Base-by-base conservation (phyloP, 2,888 invertebrate genomes). In the Scaptomyza polygonia region DNA sequence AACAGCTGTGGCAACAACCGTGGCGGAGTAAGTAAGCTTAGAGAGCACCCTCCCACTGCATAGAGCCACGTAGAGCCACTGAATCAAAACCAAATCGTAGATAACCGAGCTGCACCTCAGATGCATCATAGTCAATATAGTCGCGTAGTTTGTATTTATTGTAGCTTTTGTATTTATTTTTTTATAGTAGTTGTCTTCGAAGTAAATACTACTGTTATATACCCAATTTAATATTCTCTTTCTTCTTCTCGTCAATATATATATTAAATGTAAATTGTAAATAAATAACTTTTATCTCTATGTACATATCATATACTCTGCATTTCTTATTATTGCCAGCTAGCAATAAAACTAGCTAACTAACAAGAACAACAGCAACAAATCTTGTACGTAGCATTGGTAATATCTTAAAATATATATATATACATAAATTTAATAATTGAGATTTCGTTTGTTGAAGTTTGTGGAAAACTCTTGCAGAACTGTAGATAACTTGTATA, bases 21-120 rank as follows among this genome's bases (percentile, higher is more conserved):
- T 74, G 86, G 79, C 69, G 86, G 86, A 81, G 81, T 81, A 81
- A 81, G 81, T 81, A 86, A 63, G 73, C 67, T 58, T 61, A 68
- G 57, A 64, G 73, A 74, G 77, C 25, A 45, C 48, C 9, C n/a
- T 1, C 34, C 73, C 52, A 63, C 59, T 58, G 72, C 82, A 72
- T 75, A 62, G 61, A 59, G 63, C 59, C 69, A 48, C 59, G 75
- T 81, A 74, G 84, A 72, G 65, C 75, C 75, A 77, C 65, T 71
- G 67, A 53, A 67, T 44, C 47, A 59, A 67, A 42, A 16, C 7
- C 5, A 47, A 49, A 5, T 14, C 45, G 77, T 73, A 73, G 73
- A 67, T 14, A 72, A 11, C 40, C 44, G 43, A 51, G 76, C 56
- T 84, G 84, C 79, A 79, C 79, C 77, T 27, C 77, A 21, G 61